Base-by-base conservation (phyloP, 2,797 vertebrate genomes). In the Lithobates sylvaticus region DNA sequence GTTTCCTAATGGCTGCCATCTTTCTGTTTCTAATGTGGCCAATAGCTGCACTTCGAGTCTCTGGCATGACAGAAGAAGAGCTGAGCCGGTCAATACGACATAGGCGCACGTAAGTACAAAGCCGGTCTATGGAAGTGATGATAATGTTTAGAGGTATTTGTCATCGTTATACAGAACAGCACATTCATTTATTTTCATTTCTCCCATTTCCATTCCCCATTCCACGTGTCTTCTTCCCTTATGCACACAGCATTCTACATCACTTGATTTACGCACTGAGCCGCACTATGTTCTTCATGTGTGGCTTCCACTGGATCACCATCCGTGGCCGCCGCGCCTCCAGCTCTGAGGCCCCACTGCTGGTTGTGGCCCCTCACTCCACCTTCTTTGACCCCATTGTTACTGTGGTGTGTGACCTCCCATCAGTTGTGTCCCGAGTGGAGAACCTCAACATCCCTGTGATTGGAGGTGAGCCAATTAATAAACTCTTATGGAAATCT, bases 301-400 rank as follows among this genome's bases (percentile, higher is more conserved):
- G 86, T 84, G 86, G 86, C 44, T 97, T 97, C 93, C 83, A 93
- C 76, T 93, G 96, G 94, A 90, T 97, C 71, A 91, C 91, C n/a
- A 95, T 97, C 36, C 95, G 96, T 76, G 97, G 97, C 72, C 95
- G 93, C 15, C 89, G 91, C 76, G 97, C 96, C 0, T 92, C 93
- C 9, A 88, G 94, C 79, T 92, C 93, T 82, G 95, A 97, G 88
- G 97, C 97, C 0, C 96, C 97, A 0, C 91, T 98, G 78, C 90
- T 98, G 87, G 96, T 96, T 34, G 96, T 96, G 1, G 97, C 97
- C 0, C 97, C 97, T 1, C 97, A 98, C 92, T 97, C 96, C 39
- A 89, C 95, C 85, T 98, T 96, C 89, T 90, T 98, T 89, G 97
- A 98, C 91, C 96, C 97, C 89, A 89, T 97, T 90, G 93, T 96